These are phyloP conservation scores for Trichomalopsis sarcophagae DNA, from an alignment of 1,140 invertebrate species.

Conservation along the genomic window DNA sequence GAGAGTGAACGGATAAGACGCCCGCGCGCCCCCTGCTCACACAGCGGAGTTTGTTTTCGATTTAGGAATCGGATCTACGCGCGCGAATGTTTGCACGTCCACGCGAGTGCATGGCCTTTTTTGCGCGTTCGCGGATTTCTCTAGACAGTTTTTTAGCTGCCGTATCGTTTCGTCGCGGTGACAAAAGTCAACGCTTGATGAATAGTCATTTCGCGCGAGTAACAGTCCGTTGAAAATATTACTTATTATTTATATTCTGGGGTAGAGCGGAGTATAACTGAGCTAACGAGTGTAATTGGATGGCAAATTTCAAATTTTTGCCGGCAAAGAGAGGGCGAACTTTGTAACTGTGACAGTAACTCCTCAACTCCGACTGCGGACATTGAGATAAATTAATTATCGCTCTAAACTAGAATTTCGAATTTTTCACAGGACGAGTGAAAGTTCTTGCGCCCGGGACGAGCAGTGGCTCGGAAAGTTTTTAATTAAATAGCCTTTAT, in stretches of 20 bases:
- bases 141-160: background rate
- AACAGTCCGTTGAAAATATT: too few relatives aligned
- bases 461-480: background rate
- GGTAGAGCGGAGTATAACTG: background rate
- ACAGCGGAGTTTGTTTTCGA: background rate
- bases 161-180: background rate
- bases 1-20: background rate
- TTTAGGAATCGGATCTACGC: slow-evolving; percentile 19
- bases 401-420: background rate
- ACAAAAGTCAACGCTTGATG: too few relatives aligned
- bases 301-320: background rate
- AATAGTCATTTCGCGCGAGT: background rate
- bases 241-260: too few relatives aligned
- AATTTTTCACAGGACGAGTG: background rate
- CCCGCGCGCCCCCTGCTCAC: background rate
- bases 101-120: background rate
- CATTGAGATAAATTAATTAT: slow-evolving; percentile 6
- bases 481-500: slow-evolving; percentile 36
- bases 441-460: background rate
- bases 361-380: background rate
- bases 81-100: slow-evolving; percentile 43
- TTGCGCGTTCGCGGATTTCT: background rate
- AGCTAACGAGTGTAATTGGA: background rate
- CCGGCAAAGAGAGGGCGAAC: background rate
- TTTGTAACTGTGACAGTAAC: background rate